phyloP scores from a whole-genome alignment of 2,797 vertebrate genomes.

The Gobio occitaniae region DNA sequence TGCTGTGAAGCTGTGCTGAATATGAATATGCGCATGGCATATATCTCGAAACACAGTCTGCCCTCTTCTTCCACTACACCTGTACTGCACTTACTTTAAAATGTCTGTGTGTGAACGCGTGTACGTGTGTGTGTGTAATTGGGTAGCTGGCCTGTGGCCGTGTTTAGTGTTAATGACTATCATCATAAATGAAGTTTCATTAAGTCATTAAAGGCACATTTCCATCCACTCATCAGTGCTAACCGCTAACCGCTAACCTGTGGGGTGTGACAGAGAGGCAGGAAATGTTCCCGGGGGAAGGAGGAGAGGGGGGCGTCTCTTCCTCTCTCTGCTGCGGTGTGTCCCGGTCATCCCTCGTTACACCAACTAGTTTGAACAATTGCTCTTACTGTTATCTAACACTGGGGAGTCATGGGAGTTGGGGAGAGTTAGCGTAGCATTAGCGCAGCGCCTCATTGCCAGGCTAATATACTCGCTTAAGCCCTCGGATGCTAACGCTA shows the following conservation, averaged over 20 bases:
- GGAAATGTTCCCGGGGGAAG: constrained; percentile 52
- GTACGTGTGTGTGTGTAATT: constrained; percentile 55
- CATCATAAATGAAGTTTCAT: constrained; percentile 63
- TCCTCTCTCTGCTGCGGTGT: constrained; percentile 38
- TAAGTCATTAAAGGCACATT: constrained; percentile 70
- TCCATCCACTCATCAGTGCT: constrained; percentile 60
- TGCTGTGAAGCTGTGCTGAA: neutral
- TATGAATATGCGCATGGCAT: neutral
- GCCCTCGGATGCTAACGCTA: constrained; percentile 60
- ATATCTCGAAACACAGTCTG: neutral
- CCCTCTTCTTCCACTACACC: constrained; percentile 2
- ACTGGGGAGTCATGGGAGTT: constrained; percentile 49
- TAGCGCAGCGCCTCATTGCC: constrained; percentile 64
- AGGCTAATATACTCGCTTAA: constrained; percentile 61
- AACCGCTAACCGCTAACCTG: constrained; percentile 62
- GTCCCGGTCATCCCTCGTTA: constrained; percentile 56
- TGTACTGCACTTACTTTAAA: neutral
- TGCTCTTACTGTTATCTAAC: constrained; percentile 49
- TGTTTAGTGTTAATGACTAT: constrained; percentile 67
- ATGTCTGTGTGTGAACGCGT: constrained; percentile 14
- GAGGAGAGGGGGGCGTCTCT: constrained; percentile 44
- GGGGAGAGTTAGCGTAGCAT: constrained; percentile 60
- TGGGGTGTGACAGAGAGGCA: constrained; percentile 59
- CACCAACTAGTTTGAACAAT: constrained; percentile 46
- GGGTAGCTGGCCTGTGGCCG: constrained; percentile 63